Conservation (phyloP, 2,888 invertebrate species). For the Hypercompe scribonia region DNA sequence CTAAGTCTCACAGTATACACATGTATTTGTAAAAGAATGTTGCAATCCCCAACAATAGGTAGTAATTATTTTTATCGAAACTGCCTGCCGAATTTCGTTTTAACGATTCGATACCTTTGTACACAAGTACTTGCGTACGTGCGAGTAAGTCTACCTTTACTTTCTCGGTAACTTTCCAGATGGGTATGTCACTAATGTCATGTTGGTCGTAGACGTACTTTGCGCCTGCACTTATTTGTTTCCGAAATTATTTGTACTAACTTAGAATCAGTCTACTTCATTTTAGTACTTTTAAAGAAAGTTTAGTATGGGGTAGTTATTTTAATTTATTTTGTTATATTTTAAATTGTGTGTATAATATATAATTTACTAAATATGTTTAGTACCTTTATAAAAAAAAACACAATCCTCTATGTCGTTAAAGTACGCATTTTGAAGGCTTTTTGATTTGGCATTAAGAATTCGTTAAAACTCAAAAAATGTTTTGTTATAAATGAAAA, state of each 20-base stretch:
- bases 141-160: constrained; percentile 17
- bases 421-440: background rate
- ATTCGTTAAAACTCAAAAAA: background rate
- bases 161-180: constrained; percentile 49
- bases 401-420: too few species aligned
- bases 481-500: too few species aligned
- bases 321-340: too few species aligned
- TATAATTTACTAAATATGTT: too few species aligned
- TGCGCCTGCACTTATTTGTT: constrained; percentile 38
- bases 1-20: background rate
- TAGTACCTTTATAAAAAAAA: too few species aligned
- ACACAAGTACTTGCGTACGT: background rate
- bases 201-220: constrained; percentile 60
- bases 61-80: background rate
- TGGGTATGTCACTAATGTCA: constrained; percentile 58
- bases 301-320: too few species aligned
- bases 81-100: background rate
- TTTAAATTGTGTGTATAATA: too few species aligned
- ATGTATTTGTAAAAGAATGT: background rate
- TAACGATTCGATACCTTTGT: background rate
- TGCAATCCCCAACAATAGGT: background rate
- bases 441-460: background rate
- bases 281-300: background rate
- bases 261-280: constrained; percentile 36
- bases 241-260: constrained; percentile 38